Conservation (phyloP, 2,797 vertebrate genomes). For the Sciurus carolinensis region DNA sequence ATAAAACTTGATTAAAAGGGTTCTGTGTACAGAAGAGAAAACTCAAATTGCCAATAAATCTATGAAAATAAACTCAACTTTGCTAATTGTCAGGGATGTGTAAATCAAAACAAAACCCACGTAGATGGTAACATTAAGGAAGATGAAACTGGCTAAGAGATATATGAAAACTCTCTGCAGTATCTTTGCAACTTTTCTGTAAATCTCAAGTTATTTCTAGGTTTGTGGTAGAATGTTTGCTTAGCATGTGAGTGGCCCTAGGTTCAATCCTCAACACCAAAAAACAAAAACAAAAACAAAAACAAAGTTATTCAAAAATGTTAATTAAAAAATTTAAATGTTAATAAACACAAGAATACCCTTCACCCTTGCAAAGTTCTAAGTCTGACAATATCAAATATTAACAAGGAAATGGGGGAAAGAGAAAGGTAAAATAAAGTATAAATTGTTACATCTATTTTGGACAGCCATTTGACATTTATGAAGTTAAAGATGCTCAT, state of each 20-base stretch:
- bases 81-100: neutral
- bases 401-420: slow-evolving; percentile 3
- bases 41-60: slow-evolving; percentile 39
- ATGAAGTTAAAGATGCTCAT: neutral
- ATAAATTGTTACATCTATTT: slow-evolving; percentile 10
- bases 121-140: neutral
- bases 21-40: slow-evolving; percentile 34
- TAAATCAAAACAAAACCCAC: slow-evolving; percentile 24
- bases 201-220: neutral
- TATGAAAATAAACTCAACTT: slow-evolving; percentile 55
- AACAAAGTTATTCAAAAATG: neutral
- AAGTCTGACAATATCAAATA: slow-evolving; percentile 18
- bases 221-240: neutral
- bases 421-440: neutral
- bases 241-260: neutral
- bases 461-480: neutral
- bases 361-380: neutral
- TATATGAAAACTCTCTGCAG: slow-evolving; percentile 20
- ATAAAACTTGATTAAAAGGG: slow-evolving; percentile 59
- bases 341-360: neutral
- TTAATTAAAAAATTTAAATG: neutral
- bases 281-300: neutral
- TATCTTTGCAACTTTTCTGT: slow-evolving; percentile 35
- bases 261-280: neutral
- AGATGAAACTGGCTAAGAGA: neutral